phyloP scores from a whole-genome alignment of 2,113 vertebrate genomes.

The Marmota monax region DNA sequence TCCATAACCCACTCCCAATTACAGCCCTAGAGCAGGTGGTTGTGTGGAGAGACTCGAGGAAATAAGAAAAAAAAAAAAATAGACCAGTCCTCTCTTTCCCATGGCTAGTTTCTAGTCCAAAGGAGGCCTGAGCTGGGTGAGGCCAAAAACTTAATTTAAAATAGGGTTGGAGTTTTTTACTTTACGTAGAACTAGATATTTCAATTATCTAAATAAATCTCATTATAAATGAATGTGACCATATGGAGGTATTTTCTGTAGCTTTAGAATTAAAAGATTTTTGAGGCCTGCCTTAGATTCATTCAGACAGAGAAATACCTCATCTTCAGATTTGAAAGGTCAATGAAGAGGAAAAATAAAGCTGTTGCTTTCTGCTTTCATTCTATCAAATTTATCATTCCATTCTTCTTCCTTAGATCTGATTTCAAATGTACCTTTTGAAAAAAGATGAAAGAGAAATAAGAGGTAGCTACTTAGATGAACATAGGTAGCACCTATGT shows the following conservation, averaged over 20 bases:
- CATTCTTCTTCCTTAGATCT: not conserved
- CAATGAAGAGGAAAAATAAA: not conserved
- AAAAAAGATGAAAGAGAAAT: not conserved
- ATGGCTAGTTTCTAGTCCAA: not conserved
- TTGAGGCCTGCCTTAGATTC: not conserved
- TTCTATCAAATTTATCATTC: not conserved
- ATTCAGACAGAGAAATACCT: not conserved
- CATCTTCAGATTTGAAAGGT: not conserved
- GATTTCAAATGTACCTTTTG: not conserved
- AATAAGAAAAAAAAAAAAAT: not conserved
- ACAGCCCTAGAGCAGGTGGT: not conserved
- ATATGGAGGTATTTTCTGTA: not conserved
- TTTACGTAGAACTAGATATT: not conserved
- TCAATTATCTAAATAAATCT: conserved; percentile 1
- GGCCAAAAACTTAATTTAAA: not conserved
- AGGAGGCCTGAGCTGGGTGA: not conserved
- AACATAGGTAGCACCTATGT: not conserved
- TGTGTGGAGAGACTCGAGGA: not conserved
- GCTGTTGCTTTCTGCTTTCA: not conserved
- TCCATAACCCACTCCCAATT: not conserved
- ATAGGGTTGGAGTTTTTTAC: not conserved
- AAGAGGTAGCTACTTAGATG: not conserved
- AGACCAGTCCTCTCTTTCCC: not conserved
- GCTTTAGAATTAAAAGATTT: conserved; percentile 6
- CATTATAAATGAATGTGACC: not conserved